phyloP scores from a whole-genome alignment of 2,888 invertebrate genomes.

The Lycaena phlaeas region DNA sequence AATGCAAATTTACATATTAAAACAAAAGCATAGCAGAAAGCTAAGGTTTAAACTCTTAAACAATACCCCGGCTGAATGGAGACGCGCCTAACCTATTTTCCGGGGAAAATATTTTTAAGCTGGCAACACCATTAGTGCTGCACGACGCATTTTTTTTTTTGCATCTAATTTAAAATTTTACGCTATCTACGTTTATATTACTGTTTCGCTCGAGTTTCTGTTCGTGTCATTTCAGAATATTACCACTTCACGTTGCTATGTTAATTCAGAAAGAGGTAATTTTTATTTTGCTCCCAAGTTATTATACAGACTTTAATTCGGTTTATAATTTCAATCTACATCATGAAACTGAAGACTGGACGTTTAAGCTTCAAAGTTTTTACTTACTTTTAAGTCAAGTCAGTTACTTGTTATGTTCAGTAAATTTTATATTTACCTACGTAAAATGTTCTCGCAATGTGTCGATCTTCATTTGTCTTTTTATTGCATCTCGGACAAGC shows the following conservation, averaged over 20 bases:
- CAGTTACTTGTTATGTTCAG: too few species aligned
- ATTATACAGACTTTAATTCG: background rate
- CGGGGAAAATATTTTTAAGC: constrained; percentile 38
- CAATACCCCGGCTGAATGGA: constrained; percentile 39
- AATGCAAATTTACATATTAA: constrained; percentile 26
- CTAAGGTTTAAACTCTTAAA: constrained; percentile 32
- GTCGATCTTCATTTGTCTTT: too few species aligned
- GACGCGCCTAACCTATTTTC: constrained; percentile 44
- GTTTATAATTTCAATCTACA: background rate
- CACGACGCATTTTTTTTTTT: constrained; percentile 44
- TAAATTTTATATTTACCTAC: too few species aligned
- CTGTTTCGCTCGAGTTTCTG: constrained; percentile 17
- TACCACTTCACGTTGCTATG: constrained; percentile 16
- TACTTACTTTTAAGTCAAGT: too few species aligned
- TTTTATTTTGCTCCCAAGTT: constrained; percentile 7
- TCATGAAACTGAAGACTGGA: background rate
- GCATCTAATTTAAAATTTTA: constrained; percentile 54
- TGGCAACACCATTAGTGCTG: constrained; percentile 42
- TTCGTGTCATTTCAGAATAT: constrained; percentile 17
- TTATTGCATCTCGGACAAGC: too few species aligned
- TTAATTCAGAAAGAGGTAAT: constrained; percentile 10
- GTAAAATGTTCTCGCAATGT: too few species aligned
- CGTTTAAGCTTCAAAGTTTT: too few species aligned
- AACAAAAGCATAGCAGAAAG: constrained; percentile 28
- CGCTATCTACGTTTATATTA: constrained; percentile 24